Percentiles rank a stretch among this genome's conserved stretches.
Evolutionary conservation across 1,140 invertebrate genomes (phyloP).

Genomic region (Belonocnema kinseyi): DNA sequence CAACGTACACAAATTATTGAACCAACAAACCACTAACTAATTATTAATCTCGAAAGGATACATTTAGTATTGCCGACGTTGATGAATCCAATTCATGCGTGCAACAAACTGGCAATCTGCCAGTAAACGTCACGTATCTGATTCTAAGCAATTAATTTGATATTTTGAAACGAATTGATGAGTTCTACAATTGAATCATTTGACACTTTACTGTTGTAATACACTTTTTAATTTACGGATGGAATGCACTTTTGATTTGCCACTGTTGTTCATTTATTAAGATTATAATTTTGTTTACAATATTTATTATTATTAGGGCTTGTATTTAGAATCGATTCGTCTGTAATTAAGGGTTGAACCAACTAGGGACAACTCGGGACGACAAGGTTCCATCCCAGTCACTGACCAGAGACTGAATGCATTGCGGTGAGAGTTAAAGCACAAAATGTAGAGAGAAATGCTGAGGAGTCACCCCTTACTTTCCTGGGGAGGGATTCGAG

Average conservation of each 20-base stretch:
- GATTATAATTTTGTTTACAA: no score
- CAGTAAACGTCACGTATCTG: constrained; percentile 1
- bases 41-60: constrained; percentile 9
- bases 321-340: background rate
- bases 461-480: constrained; percentile 67
- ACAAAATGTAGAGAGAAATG: constrained; percentile 58
- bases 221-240: background rate
- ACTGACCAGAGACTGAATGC: constrained; percentile 59
- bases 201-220: background rate
- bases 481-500: constrained; percentile 44
- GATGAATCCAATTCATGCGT: constrained; percentile 10
- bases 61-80: background rate
- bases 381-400: constrained; percentile 46
- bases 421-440: constrained; percentile 51
- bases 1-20: background rate
- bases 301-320: no score
- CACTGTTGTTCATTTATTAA: background rate
- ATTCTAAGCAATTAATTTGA: background rate
- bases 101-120: constrained; percentile 13
- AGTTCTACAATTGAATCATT: background rate
- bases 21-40: background rate
- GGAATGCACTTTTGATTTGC: background rate
- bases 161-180: background rate
- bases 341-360: constrained; percentile 7
- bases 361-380: background rate